Conservation (phyloP, 2,113 vertebrate species). For the Cyphomyrus discorhynchus region DNA sequence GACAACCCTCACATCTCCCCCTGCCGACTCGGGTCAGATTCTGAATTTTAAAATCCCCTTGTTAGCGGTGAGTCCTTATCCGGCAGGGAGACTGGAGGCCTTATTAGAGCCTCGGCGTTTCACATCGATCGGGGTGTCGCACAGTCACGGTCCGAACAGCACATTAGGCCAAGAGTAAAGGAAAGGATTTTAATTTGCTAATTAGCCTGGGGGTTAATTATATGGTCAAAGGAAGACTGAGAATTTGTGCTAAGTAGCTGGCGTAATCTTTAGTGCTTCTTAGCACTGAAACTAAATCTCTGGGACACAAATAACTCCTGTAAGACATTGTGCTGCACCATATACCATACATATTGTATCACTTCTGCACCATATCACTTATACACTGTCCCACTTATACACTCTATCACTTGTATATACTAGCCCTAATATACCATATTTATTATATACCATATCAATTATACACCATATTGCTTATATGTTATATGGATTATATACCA, state of each 20-base stretch:
- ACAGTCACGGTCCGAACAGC: not conserved
- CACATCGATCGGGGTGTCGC: not conserved
- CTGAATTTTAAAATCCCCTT: conserved; percentile 3
- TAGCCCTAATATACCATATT: not conserved
- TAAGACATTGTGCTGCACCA: not conserved
- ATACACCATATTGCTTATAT: not conserved
- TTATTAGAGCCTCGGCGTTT: not conserved
- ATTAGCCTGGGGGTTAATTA: not conserved
- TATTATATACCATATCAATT: not conserved
- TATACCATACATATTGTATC: not conserved
- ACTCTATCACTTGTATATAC: not conserved
- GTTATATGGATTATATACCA: not conserved
- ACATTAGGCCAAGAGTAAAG: not conserved
- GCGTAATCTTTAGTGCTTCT: not conserved
- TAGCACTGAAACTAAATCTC: not conserved
- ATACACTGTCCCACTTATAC: not conserved
- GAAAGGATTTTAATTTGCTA: not conserved
- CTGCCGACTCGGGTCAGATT: not conserved
- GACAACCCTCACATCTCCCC: not conserved
- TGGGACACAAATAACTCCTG: not conserved
- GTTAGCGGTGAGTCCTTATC: not conserved
- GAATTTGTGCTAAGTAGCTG: not conserved
- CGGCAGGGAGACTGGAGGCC: not conserved
- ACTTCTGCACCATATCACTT: not conserved
- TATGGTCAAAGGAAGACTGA: not conserved